phyloP scores from a whole-genome alignment of 2,113 vertebrate genomes.

The Prionailurus viverrinus region DNA sequence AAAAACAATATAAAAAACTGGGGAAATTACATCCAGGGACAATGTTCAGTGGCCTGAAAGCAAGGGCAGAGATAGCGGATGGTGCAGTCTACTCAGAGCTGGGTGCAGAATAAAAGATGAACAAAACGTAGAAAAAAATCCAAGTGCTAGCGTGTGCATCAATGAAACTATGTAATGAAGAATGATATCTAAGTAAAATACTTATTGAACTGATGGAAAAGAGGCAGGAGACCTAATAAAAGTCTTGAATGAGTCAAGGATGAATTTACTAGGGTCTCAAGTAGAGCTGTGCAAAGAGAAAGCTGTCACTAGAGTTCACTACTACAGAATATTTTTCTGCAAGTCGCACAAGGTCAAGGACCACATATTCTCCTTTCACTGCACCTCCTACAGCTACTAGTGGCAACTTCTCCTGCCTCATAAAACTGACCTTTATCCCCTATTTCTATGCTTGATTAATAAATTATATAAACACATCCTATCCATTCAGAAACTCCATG shows the following conservation, averaged over 20 bases:
- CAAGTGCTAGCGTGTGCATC: not conserved
- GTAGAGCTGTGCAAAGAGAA: slow-evolving; percentile 55
- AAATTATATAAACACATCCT: slow-evolving; percentile 59
- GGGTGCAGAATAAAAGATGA: not conserved
- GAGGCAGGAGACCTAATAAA: not conserved
- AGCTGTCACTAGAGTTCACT: slow-evolving; percentile 34
- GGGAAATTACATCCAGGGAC: not conserved
- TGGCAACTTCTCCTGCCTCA: slow-evolving; percentile 10
- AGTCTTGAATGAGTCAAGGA: slow-evolving; percentile 23
- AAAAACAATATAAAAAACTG: slow-evolving; percentile 36
- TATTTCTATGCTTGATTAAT: slow-evolving; percentile 53
- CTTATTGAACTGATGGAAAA: slow-evolving; percentile 32
- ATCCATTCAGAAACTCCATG: slow-evolving; percentile 52
- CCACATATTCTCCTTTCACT: slow-evolving; percentile 17
- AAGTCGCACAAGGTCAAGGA: slow-evolving; percentile 59
- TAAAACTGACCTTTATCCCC: slow-evolving; percentile 73
- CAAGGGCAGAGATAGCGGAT: not conserved
- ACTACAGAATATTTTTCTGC: slow-evolving; percentile 39
- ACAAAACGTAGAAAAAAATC: not conserved
- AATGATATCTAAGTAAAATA: slow-evolving; percentile 44
- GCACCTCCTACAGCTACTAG: slow-evolving; percentile 7
- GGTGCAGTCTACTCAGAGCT: not conserved
- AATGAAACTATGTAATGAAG: slow-evolving; percentile 22
- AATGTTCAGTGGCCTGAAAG: slow-evolving; percentile 33
- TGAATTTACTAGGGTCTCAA: slow-evolving; percentile 8